Percentiles rank a stretch among this genome's conserved stretches.
phyloP scores from a whole-genome alignment of 35 echinoderm and acorn worm genomes.

The Chiridota heheva region DNA sequence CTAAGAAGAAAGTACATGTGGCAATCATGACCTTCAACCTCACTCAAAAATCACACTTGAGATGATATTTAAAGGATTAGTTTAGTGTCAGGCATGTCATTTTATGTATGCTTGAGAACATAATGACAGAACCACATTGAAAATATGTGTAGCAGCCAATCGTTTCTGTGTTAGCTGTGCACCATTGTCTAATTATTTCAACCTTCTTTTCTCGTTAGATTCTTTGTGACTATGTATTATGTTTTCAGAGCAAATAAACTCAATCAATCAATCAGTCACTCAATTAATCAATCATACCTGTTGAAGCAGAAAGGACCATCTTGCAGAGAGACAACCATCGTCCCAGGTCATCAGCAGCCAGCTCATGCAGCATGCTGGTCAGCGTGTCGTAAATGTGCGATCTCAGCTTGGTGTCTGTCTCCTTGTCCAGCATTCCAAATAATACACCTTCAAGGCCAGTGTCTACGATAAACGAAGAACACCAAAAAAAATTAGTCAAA shows the following conservation, averaged over 20 bases:
- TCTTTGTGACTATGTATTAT: too few species aligned
- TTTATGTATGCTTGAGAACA: too few species aligned
- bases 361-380: conserved; percentile 93
- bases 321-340: conserved; percentile 86
- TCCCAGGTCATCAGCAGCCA: conserved; percentile 76
- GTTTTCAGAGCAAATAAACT: too few species aligned
- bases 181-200: too few species aligned
- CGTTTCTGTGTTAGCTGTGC: too few species aligned
- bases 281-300: conserved; percentile 50
- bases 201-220: too few species aligned
- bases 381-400: conserved; percentile 93
- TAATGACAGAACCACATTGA: too few species aligned
- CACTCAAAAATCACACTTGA: not conserved
- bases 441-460: conserved; percentile 85
- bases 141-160: too few species aligned
- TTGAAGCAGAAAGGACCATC: conserved; percentile 72
- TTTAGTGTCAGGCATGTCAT: too few species aligned
- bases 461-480: conserved; percentile 52
- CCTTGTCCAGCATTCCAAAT: conserved; percentile 88
- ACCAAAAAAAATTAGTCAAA: not conserved
- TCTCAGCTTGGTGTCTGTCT: conserved; percentile 72
- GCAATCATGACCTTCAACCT: not conserved
- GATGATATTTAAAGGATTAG: too few species aligned
- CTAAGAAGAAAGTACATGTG: conserved; percentile 32
- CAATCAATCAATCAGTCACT: too few species aligned